Percentiles rank a stretch among this genome's conserved stretches.
Evolutionary conservation across 2,888 invertebrate species (phyloP).

Genomic region (Hecatera dysodea): DNA sequence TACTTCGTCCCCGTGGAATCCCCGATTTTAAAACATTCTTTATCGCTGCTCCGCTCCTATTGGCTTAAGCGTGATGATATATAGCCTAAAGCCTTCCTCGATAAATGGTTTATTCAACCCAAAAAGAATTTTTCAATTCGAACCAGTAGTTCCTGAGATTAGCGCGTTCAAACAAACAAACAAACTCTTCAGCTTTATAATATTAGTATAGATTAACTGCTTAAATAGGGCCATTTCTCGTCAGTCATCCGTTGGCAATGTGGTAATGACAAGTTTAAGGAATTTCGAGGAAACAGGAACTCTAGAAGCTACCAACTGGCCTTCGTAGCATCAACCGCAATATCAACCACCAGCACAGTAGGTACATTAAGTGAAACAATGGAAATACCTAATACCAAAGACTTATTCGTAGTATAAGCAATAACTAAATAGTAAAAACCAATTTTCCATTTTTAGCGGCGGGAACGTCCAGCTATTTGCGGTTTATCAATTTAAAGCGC

Average conservation of each 20-base stretch:
- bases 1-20: too few relatives aligned
- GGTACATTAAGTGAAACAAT: slow-evolving; percentile 21
- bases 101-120: too few relatives aligned
- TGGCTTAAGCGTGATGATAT: too few relatives aligned
- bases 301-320: neutral
- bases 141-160: too few relatives aligned
- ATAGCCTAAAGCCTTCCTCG: too few relatives aligned
- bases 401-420: neutral
- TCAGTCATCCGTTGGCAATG: neutral
- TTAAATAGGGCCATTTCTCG: neutral
- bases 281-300: neutral
- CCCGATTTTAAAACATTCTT: too few relatives aligned
- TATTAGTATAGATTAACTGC: too few relatives aligned
- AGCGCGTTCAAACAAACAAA: too few relatives aligned
- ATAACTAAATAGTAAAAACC: slow-evolving; percentile 26
- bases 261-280: slow-evolving; percentile 1
- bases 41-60: too few relatives aligned
- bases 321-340: neutral
- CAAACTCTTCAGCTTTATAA: too few relatives aligned
- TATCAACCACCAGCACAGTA: neutral
- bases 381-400: slow-evolving; percentile 2
- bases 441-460: slow-evolving; percentile 26
- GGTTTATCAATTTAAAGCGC: slow-evolving; percentile 31
- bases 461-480: slow-evolving; percentile 27
- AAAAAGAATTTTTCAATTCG: too few relatives aligned